Evolutionary conservation across 2,888 invertebrate species (phyloP).

Genomic region (Hirtodrosophila alboralis): DNA sequence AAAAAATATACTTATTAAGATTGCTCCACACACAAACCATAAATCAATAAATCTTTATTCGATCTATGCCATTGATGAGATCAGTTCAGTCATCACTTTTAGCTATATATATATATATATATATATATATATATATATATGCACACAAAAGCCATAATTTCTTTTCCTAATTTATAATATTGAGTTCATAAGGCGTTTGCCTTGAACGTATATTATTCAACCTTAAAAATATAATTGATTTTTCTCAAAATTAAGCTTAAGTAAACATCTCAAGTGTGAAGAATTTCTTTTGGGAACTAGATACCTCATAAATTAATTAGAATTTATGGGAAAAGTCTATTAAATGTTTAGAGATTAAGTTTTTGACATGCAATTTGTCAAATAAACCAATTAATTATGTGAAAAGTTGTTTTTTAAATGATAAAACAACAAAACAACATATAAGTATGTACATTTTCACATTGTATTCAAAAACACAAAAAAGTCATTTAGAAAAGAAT

Average conservation of each 20-base stretch:
- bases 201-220: slow-evolving; percentile 18
- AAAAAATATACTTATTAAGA: slow-evolving; percentile 12
- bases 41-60: slow-evolving; percentile 42
- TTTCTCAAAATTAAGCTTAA: slow-evolving; percentile 4
- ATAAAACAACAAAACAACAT: not conserved
- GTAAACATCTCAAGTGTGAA: slow-evolving; percentile 32
- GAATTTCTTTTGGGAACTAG: slow-evolving; percentile 1
- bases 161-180: slow-evolving; percentile 14
- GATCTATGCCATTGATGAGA: slow-evolving; percentile 73
- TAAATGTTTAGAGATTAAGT: slow-evolving; percentile 24
- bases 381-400: slow-evolving; percentile 29
- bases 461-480: slow-evolving; percentile 1
- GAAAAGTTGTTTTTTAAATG: slow-evolving; percentile 4
- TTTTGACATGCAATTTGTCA: slow-evolving; percentile 25
- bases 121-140: too few species aligned
- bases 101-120: too few species aligned
- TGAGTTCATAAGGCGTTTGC: slow-evolving; percentile 14
- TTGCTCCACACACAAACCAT: slow-evolving; percentile 25
- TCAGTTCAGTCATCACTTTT: slow-evolving; percentile 71
- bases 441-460: slow-evolving; percentile 2
- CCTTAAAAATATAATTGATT: slow-evolving; percentile 20
- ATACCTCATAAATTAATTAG: slow-evolving; percentile 17
- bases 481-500: slow-evolving; percentile 24
- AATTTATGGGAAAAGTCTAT: not conserved
- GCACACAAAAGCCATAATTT: slow-evolving; percentile 16